Base-by-base conservation (phyloP, 1,140 invertebrate genomes). In the Hydropsyche tenuis region DNA sequence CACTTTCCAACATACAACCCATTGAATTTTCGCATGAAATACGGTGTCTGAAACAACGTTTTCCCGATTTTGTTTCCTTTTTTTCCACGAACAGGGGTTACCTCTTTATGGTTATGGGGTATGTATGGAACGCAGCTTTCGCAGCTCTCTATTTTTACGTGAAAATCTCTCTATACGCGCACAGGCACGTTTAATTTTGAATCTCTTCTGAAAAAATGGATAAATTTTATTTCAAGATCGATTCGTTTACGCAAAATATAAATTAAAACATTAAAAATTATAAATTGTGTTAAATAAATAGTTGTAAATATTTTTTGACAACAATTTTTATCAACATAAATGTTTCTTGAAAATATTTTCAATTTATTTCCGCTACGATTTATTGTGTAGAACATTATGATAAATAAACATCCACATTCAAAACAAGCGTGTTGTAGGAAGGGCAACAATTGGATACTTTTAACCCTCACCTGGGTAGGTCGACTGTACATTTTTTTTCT, bases 1-100 rank as follows among this genome's bases (percentile, higher is more conserved):
- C 75, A 53, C 45, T 74, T 63, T 42, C 56, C 20, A 60, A 30
- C 60, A 22, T 25, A 46, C 65, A 53, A 53, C 65, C 70, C 65
- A 63, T 71, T 72, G 69, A 75, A 72, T 71, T 68, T 75, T 75
- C 69, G 30, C 69, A 68, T 73, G 74, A 75, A 75, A 71, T 75
- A 75, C 62, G 42, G 48, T 51, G 42, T 69, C 71, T 69, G 63
- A 20, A 69, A 68, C 43, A 51, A 30, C 43, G 16, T 72, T 75
- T 69, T 62, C 63, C 14, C 56, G 16, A 48, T 65, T 51, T 69
- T 65, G 46, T 51, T 51, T n/a, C 14, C 46, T 16, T 51, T 51
- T 20, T n/a, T 37, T 9, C 46, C 4, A 51, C 46, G 14, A 20
- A 14, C 30, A 9, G 30, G 30, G 30, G 30, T 37, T 37, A 9